phyloP scores from a whole-genome alignment of 2,113 vertebrate genomes.

The Echinops telfairi region DNA sequence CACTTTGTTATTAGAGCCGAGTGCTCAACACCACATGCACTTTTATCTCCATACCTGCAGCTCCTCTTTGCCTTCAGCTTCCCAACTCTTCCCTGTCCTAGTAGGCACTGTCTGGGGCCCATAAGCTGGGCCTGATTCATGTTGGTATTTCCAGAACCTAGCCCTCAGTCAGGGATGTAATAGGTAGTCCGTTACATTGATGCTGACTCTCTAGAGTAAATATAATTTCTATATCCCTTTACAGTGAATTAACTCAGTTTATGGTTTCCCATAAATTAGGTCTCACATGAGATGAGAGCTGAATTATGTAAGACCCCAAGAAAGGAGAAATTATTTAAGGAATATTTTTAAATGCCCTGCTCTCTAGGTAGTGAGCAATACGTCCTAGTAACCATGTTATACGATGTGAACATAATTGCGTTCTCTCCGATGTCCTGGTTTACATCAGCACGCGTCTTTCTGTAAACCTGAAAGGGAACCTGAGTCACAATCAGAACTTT shows the following conservation, averaged over 20 bases:
- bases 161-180: constrained; percentile 19
- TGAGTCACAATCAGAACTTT: neutral
- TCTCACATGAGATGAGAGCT: constrained; percentile 53
- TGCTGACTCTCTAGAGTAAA: constrained; percentile 44
- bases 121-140: neutral
- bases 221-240: constrained; percentile 65
- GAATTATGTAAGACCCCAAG: constrained; percentile 70
- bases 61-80: neutral
- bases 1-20: neutral
- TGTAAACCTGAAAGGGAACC: neutral
- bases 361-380: constrained; percentile 24
- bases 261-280: constrained; percentile 69
- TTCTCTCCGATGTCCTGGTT: too few relatives aligned
- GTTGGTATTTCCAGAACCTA: constrained; percentile 32
- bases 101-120: neutral
- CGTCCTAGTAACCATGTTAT: neutral
- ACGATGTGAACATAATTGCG: neutral
- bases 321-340: constrained; percentile 63
- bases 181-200: neutral
- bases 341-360: constrained; percentile 18
- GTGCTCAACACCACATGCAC: neutral
- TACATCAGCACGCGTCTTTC: neutral
- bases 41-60: neutral
- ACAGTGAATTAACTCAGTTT: constrained; percentile 65
- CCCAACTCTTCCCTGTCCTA: neutral